These are phyloP conservation scores for Vicugna pacos DNA, from an alignment of 2,113 vertebrate species.

Conservation along the genomic window DNA sequence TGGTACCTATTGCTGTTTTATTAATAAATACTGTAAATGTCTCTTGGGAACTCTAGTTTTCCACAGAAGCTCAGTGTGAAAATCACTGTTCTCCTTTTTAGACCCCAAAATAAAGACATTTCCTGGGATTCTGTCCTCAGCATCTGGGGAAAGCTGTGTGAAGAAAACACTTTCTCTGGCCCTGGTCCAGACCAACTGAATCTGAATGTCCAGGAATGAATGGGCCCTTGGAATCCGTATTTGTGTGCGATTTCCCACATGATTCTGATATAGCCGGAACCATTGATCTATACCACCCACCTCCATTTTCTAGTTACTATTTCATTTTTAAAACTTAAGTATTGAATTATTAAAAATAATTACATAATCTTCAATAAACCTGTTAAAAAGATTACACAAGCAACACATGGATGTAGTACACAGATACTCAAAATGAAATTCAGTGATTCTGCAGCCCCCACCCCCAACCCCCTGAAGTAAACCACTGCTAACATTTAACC, in stretches of 20 bases:
- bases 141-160: not conserved
- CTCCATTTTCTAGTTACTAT: not conserved
- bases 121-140: not conserved
- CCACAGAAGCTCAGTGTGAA: not conserved
- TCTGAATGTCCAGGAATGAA: not conserved
- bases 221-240: not conserved
- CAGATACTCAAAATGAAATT: constrained; percentile 27
- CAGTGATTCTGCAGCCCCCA: not conserved
- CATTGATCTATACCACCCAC: not conserved
- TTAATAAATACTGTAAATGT: not conserved
- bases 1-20: not conserved
- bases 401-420: not conserved
- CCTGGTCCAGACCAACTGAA: not conserved
- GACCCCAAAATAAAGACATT: not conserved
- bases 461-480: not conserved
- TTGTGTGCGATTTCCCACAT: not conserved
- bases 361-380: not conserved
- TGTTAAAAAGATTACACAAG: not conserved
- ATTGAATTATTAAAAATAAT: not conserved
- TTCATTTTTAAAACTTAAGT: not conserved
- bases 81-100: constrained; percentile 10
- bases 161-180: not conserved
- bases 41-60: not conserved
- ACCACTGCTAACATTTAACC: not conserved
- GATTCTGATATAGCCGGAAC: not conserved